Base-by-base conservation (phyloP, 2,888 invertebrate genomes). In the Meteorus colon region DNA sequence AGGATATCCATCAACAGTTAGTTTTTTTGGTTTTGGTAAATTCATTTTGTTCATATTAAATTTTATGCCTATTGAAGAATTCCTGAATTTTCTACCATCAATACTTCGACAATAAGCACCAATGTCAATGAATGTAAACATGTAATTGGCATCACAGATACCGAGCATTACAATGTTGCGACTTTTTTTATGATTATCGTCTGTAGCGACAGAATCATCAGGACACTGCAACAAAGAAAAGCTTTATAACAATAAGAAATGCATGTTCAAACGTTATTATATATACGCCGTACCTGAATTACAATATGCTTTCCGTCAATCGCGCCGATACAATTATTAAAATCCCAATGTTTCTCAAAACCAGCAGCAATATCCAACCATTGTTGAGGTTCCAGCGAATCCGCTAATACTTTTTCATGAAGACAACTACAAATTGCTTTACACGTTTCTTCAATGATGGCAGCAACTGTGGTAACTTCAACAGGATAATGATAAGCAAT, bases 1-100 rank as follows among this genome's bases (percentile, higher is more conserved):
- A 59, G 65, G 60, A 14, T 19, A 5, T 14, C 77, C 74, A 70
- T 66, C 70, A 41, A 14, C 19, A 5, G 59, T 66, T 31, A 77
- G 55, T 14, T 27, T 19, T 51, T 63, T 67, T 65, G 77, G 67
- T 65, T 41, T 14, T 29, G 79, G 79, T 24, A 76, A 31, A 73
- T 74, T 77, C 75, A 78, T 73, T 27, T 45, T 34, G 5, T 37
- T 67, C 12, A 60, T 51, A 19, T 51, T 91, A 29, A 80, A 77
- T 27, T 72, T 76, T 16, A 41, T 6, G 14, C 78, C 80, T 4
- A 81, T 74, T 24, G 16, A 19, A 24, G 75, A 77, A 24, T 73
- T 37, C 10, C 65, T 59, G 24, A 79, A 80, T 73, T 81, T 75
- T 2, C 78, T 79, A 12, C 77, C 78, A 75, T 78, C 80, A 71